These are phyloP conservation scores for Cyclophora punctaria DNA, from an alignment of 2,888 invertebrate genomes.

Conservation along the genomic window DNA sequence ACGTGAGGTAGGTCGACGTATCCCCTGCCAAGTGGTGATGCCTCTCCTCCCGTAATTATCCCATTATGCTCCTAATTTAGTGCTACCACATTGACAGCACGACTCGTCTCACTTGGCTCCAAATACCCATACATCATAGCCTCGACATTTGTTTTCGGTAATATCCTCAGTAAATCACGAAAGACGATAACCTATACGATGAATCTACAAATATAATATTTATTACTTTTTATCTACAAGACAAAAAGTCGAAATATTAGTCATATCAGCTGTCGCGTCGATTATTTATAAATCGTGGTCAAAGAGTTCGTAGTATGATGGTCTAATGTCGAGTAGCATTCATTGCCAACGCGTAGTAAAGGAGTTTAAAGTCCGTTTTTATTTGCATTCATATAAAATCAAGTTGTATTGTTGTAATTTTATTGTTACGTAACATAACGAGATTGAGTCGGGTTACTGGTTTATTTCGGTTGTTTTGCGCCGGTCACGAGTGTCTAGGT, in stretches of 20 bases:
- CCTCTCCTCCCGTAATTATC: slow-evolving; percentile 8
- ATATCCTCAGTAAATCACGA: too few species aligned
- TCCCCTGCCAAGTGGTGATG: slow-evolving; percentile 34
- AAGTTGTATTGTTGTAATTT: slow-evolving; percentile 7
- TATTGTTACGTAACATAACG: slow-evolving; percentile 30
- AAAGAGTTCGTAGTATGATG: too few species aligned
- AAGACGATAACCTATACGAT: too few species aligned
- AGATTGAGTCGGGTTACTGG: slow-evolving; percentile 32
- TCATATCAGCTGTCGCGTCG: too few species aligned
- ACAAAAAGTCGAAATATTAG: too few species aligned
- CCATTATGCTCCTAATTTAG: slow-evolving; percentile 11
- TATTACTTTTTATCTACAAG: too few species aligned
- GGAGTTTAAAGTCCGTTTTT: slow-evolving; percentile 25
- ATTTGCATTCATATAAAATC: slow-evolving; percentile 10
- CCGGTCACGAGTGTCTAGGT: slow-evolving; percentile 40
- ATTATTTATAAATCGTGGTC: too few species aligned
- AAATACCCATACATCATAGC: too few species aligned
- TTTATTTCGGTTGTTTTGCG: slow-evolving; percentile 43
- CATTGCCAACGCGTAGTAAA: slow-evolving; percentile 30
- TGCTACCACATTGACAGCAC: background rate
- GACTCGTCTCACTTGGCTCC: too few species aligned
- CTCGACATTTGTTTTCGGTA: too few species aligned
- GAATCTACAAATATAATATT: too few species aligned
- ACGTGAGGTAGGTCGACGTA: slow-evolving; percentile 48
- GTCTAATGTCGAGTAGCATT: background rate